phyloP scores from a whole-genome alignment of 1,140 invertebrate genomes.

The Aphis gossypii region DNA sequence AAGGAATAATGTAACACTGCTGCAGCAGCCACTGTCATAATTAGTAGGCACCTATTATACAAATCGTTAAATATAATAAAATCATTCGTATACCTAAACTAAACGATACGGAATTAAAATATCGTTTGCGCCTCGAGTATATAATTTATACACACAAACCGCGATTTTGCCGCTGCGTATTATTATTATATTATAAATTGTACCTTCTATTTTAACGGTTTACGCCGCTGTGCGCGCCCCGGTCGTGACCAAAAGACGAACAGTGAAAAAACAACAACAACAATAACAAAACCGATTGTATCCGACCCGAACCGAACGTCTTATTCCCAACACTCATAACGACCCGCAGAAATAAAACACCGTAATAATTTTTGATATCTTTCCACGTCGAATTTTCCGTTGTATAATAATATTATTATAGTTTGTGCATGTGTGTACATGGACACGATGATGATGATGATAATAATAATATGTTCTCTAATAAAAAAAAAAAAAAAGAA shows the following conservation, averaged over 20 bases:
- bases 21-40: background rate
- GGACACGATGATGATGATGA: background rate
- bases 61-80: background rate
- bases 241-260: background rate
- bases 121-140: background rate
- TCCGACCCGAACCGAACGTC: background rate
- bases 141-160: background rate
- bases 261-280: background rate
- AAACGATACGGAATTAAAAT: background rate
- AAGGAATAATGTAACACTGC: background rate
- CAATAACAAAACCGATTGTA: background rate
- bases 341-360: conserved; percentile 14
- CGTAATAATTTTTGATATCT: background rate
- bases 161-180: background rate
- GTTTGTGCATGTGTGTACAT: background rate
- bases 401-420: background rate
- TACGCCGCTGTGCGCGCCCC: background rate
- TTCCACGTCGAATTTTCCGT: background rate
- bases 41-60: background rate
- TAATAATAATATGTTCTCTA: background rate
- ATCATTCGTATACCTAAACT: background rate
- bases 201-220: background rate
- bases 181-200: background rate
- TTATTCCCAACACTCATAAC: background rate
- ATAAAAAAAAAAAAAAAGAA: background rate